phyloP scores from a whole-genome alignment of 2,797 vertebrate species.

The Novumbra hubbsi region DNA sequence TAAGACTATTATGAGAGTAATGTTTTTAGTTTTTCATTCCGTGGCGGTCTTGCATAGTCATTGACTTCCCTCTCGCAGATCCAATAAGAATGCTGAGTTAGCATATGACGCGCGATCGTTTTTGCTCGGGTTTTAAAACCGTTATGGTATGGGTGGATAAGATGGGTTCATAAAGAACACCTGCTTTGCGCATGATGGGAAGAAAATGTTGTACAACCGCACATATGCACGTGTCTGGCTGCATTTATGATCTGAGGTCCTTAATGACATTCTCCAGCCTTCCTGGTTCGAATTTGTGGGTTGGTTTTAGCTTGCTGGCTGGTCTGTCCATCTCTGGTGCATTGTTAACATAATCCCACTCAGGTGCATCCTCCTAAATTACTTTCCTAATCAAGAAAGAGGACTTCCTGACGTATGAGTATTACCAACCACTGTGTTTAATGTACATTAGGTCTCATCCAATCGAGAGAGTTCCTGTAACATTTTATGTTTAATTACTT shows the following conservation, averaged over 20 bases:
- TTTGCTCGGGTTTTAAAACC: slow-evolving; percentile 3
- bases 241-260: neutral
- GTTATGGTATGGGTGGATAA: slow-evolving; percentile 16
- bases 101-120: slow-evolving; percentile 9
- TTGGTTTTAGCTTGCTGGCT: neutral
- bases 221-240: slow-evolving; percentile 14
- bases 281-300: neutral
- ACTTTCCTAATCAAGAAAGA: neutral
- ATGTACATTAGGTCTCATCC: neutral
- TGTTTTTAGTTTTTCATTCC: neutral
- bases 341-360: neutral
- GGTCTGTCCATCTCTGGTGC: neutral
- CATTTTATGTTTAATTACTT: neutral
- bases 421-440: neutral
- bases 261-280: neutral
- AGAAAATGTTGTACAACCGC: slow-evolving; percentile 4
- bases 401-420: neutral
- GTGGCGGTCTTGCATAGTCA: slow-evolving; percentile 8
- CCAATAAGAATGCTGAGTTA: slow-evolving; percentile 11
- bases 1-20: neutral
- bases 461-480: neutral
- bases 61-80: slow-evolving; percentile 23
- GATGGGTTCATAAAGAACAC: slow-evolving; percentile 9
- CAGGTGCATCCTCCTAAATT: neutral
- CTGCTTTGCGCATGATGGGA: neutral